phyloP scores from a whole-genome alignment of 2,888 invertebrate species.

The Candidula unifasciata region DNA sequence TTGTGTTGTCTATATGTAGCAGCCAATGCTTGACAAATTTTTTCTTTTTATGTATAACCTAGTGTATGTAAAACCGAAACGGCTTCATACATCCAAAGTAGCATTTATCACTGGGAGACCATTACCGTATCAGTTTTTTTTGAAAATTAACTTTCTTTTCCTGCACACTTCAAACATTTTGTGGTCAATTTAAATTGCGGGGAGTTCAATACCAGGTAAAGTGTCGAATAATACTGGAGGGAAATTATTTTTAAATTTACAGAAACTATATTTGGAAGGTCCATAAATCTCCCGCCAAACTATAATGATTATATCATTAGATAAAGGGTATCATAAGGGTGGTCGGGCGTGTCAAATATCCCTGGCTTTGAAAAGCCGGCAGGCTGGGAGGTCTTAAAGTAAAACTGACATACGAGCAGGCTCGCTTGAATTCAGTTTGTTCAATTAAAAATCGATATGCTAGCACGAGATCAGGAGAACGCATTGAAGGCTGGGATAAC shows the following conservation, averaged over 20 bases:
- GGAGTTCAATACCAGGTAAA: neutral
- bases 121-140: too few species aligned
- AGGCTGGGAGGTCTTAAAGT: neutral
- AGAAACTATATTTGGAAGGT: neutral
- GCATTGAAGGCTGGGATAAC: neutral
- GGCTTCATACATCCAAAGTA: too few species aligned
- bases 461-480: neutral
- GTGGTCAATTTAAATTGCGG: neutral
- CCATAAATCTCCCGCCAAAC: neutral
- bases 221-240: neutral
- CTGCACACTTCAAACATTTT: too few species aligned
- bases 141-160: too few species aligned
- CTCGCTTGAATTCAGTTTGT: constrained; percentile 13
- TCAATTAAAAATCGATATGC: constrained; percentile 35
- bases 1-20: too few species aligned
- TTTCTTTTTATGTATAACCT: too few species aligned
- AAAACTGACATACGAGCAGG: neutral
- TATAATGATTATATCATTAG: constrained; percentile 15
- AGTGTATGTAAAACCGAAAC: too few species aligned
- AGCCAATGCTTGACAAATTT: too few species aligned
- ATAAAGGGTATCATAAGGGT: neutral
- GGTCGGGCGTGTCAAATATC: neutral
- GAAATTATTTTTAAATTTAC: neutral
- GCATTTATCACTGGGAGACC: too few species aligned
- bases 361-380: too few species aligned